Base-by-base conservation (phyloP, 35 echinoderm and acorn worm species). In the Acanthaster planci region DNA sequence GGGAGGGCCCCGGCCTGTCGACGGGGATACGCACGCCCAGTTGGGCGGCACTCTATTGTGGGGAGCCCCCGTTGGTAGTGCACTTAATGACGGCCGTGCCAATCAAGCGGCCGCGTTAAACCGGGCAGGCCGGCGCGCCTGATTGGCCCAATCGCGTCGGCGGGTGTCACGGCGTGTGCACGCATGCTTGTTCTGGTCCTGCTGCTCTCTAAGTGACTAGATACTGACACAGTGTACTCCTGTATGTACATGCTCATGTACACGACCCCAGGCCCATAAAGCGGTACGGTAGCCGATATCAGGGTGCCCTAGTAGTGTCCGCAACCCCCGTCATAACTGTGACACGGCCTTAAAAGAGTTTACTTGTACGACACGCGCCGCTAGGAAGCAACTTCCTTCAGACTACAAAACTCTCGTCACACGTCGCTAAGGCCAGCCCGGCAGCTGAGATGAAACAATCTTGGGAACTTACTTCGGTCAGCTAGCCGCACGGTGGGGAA, bases 261-360 rank as follows among this genome's bases (percentile, higher is more conserved):
- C 64, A 72, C 64, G 64, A 72, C 64, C 64, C 30, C 64, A 26
- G 64, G 64, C 64, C 64, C 34, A 35, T 31, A 60, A 72, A 72
- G 64, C 64, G 64, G 64, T 72, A 72, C 64, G 64, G 64, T 72
- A 72, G 64, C 64, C 64, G 64, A 72, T 31, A 72, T 72, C 23
- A 72, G 64, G 64, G 26, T 21, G 64, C 64, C 60, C 64, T 34
- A 34, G 64, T 72, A 72, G 26, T 34, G 22, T 26, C 57, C 42
- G 4, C 4, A 4, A 47, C 4, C 4, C 64, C 34, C 64, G 23
- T 72, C 64, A 72, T 29, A 72, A 72, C 64, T 72, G 21, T 34
- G 64, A 72, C 64, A 72, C 64, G 64, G 64, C 30, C 64, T 2
- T 27, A 72, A 72, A 72, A 72, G 64, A 72, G 64, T 72, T 72